Evolutionary conservation across 2,888 invertebrate species (phyloP).

Genomic region (Rhyacophila evoluta): DNA sequence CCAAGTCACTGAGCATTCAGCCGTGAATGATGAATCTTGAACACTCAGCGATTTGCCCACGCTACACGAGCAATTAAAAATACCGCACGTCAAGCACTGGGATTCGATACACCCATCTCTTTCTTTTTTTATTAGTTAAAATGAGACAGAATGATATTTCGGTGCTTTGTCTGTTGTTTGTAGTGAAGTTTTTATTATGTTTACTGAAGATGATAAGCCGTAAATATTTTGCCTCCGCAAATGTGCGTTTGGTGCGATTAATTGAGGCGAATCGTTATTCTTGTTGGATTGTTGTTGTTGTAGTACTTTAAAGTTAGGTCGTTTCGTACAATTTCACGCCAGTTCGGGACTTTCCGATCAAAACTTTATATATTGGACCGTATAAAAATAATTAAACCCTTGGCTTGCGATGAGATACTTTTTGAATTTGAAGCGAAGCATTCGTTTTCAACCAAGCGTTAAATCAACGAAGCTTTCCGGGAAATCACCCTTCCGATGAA

Average conservation of each 20-base stretch:
- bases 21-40: constrained; percentile 37
- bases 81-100: background rate
- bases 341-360: constrained; percentile 27
- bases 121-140: background rate
- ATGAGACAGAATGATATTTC: background rate
- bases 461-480: background rate
- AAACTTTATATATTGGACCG: constrained; percentile 38
- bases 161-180: background rate
- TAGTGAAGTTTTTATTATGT: constrained; percentile 23
- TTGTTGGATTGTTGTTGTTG: constrained; percentile 43
- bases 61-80: constrained; percentile 21
- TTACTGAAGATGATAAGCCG: background rate
- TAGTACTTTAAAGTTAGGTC: constrained; percentile 32
- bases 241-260: constrained; percentile 33
- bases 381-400: constrained; percentile 16
- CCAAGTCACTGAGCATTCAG: constrained; percentile 34
- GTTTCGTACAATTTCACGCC: constrained; percentile 16
- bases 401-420: background rate
- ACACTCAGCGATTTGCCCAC: background rate
- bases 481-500: too few relatives aligned
- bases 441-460: background rate
- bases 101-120: background rate
- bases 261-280: constrained; percentile 36
- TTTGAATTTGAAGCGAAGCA: background rate
- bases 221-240: constrained; percentile 31